Base-by-base conservation (phyloP, 2,113 vertebrate species). In the Oreotragus oreotragus region DNA sequence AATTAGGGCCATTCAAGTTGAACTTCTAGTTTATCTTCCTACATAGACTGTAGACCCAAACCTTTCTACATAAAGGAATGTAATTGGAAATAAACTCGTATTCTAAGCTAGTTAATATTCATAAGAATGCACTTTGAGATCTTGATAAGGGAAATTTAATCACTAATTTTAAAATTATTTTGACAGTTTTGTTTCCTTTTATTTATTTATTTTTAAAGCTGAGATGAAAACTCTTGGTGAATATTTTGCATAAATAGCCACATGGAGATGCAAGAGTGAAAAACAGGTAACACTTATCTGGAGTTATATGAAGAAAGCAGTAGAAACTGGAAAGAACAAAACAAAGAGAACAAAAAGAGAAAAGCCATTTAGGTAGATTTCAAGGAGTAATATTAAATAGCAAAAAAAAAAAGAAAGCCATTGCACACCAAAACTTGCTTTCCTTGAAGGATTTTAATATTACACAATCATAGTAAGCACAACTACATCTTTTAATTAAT, bases 231-330 rank as follows among this genome's bases (percentile, higher is more conserved):
- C 53, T 47, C 45, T 33, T 77, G 15, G 45, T 91, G 28, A 91
- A 57, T 97, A 60, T 84, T 93, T 87, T 94, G 36, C 76, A 58
- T 84, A 94, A 87, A 66, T 30, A 90, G n/a, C 28, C 57, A 36
- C 27, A 39, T 76, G 45, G 30, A 90, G 90, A 80, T 58, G 3
- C 13, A 96, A 87, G 81, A 93, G 57, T 39, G n/a, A 14, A 87
- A 92, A 90, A 94, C 28, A 87, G 70, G n/a, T 39, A 70, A 47
- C 83, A 88, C 36, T 45, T 84, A 58, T 73, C 15, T 93, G 73
- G 28, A 83, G 49, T 84, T 90, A 73, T 90, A 90, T n/a, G 30
- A 94, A 88, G 21, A 97, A 95, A 79, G 9, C 23, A 51, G 27
- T 76, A 62, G 45, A 70, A 88, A 10, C 16, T 84, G 27, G 13